A percentile compares a stretch with the other conserved stretches of the same genome.
Conservation (phyloP, 2,888 invertebrate genomes). For the Pachydiplax longipennis region DNA sequence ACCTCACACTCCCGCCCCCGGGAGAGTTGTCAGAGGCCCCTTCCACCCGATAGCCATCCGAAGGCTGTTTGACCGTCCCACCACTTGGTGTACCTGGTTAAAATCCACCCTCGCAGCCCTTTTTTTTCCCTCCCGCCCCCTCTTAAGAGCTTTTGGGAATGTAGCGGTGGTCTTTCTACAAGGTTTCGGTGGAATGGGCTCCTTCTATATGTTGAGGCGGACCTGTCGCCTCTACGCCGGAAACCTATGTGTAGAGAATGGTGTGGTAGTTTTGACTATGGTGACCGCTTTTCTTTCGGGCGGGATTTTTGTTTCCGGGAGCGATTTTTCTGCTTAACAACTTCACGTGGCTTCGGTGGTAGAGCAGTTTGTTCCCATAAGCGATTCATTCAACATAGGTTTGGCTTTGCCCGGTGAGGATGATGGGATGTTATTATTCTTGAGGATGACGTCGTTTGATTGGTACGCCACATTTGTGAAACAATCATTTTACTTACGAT, state of each 20-base stretch:
- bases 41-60: not conserved
- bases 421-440: too few species aligned
- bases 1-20: constrained; percentile 45
- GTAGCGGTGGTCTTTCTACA: constrained; percentile 39
- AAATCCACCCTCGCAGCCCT: constrained; percentile 43
- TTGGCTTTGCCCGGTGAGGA: too few species aligned
- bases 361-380: too few species aligned
- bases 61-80: not conserved
- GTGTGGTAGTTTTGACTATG: too few species aligned
- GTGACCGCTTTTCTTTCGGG: too few species aligned
- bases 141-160: constrained; percentile 43
- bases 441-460: too few species aligned
- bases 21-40: not conserved
- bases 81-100: constrained; percentile 18
- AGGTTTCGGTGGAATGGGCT: constrained; percentile 26
- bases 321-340: too few species aligned
- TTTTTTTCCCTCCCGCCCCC: constrained; percentile 34
- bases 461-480: too few species aligned
- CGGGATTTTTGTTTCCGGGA: too few species aligned
- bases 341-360: too few species aligned
- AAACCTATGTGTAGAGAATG: not conserved
- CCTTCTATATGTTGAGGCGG: not conserved
- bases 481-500: too few species aligned
- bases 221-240: constrained; percentile 8
- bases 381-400: too few species aligned